Evolutionary conservation across 2,888 invertebrate genomes (phyloP).

Genomic region (Catonia carolina): DNA sequence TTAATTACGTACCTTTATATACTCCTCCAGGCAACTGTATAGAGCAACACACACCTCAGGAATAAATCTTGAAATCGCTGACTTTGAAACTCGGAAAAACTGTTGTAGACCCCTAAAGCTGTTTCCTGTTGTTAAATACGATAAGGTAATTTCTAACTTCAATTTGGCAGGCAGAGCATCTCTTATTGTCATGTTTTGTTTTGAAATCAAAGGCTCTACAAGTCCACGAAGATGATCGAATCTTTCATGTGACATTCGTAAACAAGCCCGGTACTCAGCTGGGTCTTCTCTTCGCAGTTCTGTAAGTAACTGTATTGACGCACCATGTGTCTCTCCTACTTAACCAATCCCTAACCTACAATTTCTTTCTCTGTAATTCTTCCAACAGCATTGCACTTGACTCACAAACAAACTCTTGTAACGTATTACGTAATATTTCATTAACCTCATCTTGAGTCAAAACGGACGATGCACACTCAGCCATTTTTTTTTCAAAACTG

Average conservation of each 20-base stretch:
- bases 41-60: constrained; percentile 10
- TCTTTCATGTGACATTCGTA: background rate
- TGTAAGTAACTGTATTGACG: constrained; percentile 4
- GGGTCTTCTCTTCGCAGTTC: constrained; percentile 9
- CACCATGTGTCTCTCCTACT: too few species aligned
- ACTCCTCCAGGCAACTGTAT: constrained; percentile 2
- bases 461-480: too few species aligned
- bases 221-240: background rate
- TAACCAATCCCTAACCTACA: too few species aligned
- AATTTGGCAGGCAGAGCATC: background rate
- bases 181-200: background rate
- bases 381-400: too few species aligned
- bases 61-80: constrained; percentile 8
- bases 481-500: too few species aligned
- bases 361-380: too few species aligned
- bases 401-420: too few species aligned
- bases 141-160: constrained; percentile 15
- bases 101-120: constrained; percentile 13
- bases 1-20: constrained; percentile 9
- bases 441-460: too few species aligned
- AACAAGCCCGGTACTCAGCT: constrained; percentile 5
- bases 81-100: constrained; percentile 16
- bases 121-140: constrained; percentile 13
- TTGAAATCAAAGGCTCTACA: background rate
- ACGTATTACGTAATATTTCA: too few species aligned